Evolutionary conservation across 2,888 invertebrate genomes (phyloP).

Genomic region (Andrena haemorrhoa): DNA sequence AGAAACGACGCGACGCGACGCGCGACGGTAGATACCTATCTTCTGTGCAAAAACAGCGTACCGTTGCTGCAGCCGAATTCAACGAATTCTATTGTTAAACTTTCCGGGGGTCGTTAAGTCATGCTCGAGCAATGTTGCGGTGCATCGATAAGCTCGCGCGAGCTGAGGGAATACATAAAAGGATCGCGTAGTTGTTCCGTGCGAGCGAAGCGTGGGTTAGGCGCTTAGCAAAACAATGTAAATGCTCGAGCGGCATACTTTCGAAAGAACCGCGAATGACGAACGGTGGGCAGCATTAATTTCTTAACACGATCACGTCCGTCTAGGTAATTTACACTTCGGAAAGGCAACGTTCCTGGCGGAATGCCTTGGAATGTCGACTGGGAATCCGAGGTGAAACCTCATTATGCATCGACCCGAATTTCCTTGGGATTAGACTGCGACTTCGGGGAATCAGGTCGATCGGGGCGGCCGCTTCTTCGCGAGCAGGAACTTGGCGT

Average conservation of each 20-base stretch:
- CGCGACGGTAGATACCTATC: no score
- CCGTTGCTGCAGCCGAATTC: neutral
- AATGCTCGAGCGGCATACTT: neutral
- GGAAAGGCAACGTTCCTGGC: slow-evolving; percentile 58
- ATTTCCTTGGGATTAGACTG: slow-evolving; percentile 36
- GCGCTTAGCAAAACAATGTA: neutral
- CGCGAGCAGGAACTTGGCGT: slow-evolving; percentile 14
- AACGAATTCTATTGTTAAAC: slow-evolving; percentile 7
- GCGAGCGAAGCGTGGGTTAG: neutral
- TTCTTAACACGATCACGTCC: slow-evolving; percentile 31
- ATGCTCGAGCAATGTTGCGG: neutral
- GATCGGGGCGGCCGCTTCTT: slow-evolving; percentile 3
- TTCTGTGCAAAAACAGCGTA: neutral
- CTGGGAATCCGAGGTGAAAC: slow-evolving; percentile 43
- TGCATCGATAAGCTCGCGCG: slow-evolving; percentile 7
- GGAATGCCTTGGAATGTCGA: slow-evolving; percentile 56
- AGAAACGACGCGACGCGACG: slow-evolving; percentile 1
- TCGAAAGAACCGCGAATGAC: neutral
- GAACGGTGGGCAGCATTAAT: slow-evolving; percentile 8
- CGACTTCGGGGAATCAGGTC: slow-evolving; percentile 45
- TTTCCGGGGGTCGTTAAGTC: neutral
- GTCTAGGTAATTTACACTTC: slow-evolving; percentile 52
- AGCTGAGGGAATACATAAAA: neutral
- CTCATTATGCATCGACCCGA: slow-evolving; percentile 50
- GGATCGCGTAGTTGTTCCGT: no score